phyloP scores from a whole-genome alignment of 2,888 invertebrate species.

The Anagyrus pseudococci region DNA sequence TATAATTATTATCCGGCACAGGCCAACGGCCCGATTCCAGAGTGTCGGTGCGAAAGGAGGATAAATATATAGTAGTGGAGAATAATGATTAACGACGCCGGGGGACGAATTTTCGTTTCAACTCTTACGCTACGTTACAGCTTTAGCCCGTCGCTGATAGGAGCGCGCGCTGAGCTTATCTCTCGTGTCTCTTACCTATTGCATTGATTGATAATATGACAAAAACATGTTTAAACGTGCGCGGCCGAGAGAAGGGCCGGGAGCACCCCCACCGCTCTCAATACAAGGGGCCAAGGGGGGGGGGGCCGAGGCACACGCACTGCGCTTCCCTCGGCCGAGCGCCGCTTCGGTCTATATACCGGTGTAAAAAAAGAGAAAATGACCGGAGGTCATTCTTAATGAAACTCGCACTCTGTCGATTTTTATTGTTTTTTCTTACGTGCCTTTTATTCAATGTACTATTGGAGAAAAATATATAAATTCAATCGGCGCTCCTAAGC shows the following conservation, averaged over 20 bases:
- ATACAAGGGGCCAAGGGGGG: too few relatives aligned
- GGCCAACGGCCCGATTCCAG: background rate
- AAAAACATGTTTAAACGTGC: background rate
- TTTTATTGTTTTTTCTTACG: conserved; percentile 4
- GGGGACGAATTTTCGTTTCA: conserved; percentile 35
- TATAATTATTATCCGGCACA: conserved; percentile 6
- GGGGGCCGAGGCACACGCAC: too few relatives aligned
- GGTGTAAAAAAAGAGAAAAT: background rate
- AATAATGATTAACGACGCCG: conserved; percentile 11
- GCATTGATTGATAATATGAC: background rate
- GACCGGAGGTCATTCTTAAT: too few relatives aligned
- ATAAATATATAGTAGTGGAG: conserved; percentile 16
- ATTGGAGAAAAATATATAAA: conserved; percentile 29
- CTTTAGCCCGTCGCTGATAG: conserved; percentile 28
- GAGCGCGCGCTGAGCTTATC: conserved; percentile 27
- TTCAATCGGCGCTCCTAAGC: conserved; percentile 30
- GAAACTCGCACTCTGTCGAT: background rate
- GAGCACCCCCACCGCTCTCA: too few relatives aligned
- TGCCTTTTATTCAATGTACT: conserved; percentile 15
- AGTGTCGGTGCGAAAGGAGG: conserved; percentile 19
- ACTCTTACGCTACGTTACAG: conserved; percentile 1
- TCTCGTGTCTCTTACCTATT: conserved; percentile 13
- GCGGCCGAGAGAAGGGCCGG: conserved; percentile 20
- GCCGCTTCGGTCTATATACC: too few relatives aligned
- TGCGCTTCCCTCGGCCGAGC: conserved; percentile 20